Evolutionary conservation across 1,140 invertebrate species (phyloP).

Genomic region (Camponotus vicinus): DNA sequence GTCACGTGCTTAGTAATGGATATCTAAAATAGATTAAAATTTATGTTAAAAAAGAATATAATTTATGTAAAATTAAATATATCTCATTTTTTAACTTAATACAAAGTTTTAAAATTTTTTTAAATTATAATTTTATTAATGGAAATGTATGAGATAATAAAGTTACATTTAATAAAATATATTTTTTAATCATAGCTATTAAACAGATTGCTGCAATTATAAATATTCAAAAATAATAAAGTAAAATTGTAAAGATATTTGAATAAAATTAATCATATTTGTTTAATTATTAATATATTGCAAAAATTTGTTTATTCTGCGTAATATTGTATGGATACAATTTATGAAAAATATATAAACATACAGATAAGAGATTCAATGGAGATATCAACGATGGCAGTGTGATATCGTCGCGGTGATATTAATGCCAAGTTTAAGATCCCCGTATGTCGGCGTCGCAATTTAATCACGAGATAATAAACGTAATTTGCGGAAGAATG

Average conservation of each 20-base stretch:
- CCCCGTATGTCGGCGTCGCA: background rate
- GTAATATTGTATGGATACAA: slow-evolving; percentile 2
- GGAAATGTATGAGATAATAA: background rate
- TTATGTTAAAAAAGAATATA: background rate
- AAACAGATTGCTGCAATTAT: background rate
- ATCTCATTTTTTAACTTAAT: background rate
- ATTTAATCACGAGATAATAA: background rate
- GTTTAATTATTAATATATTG: background rate
- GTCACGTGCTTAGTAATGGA: background rate
- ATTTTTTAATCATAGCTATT: background rate
- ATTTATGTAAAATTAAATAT: background rate
- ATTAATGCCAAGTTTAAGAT: slow-evolving; percentile 36
- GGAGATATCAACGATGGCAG: slow-evolving; percentile 52
- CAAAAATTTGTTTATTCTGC: background rate
- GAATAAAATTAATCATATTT: background rate
- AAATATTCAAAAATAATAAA: background rate
- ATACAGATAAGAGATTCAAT: background rate
- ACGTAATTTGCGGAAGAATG: background rate
- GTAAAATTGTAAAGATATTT: background rate
- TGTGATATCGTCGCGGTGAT: slow-evolving; percentile 9
- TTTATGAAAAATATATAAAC: background rate
- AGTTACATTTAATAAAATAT: background rate
- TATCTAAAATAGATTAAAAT: background rate
- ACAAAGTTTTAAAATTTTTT: too few relatives aligned
- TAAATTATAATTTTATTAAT: background rate